phyloP scores from a whole-genome alignment of 2,797 vertebrate species.

The Eleutherodactylus coqui region DNA sequence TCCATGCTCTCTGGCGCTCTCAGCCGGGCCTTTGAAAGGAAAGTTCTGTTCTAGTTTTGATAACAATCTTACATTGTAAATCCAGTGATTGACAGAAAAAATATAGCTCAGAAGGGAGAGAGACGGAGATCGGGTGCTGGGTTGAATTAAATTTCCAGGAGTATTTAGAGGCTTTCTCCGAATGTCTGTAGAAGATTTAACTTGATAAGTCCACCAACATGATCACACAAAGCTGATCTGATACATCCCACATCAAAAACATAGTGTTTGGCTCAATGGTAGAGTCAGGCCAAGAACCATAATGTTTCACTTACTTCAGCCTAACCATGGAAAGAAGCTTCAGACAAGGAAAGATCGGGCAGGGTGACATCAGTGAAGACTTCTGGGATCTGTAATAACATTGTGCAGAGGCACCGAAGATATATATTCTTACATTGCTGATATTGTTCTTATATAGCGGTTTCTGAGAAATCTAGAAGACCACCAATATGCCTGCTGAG shows the following conservation, averaged over 20 bases:
- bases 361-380: neutral
- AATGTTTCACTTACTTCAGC: conserved; percentile 20
- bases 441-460: neutral
- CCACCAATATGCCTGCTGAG: neutral
- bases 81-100: conserved; percentile 16
- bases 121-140: neutral
- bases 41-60: conserved; percentile 49
- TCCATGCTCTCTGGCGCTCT: neutral
- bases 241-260: conserved; percentile 39
- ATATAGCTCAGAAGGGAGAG: conserved; percentile 22
- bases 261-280: conserved; percentile 20
- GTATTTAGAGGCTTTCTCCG: conserved; percentile 16
- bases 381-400: neutral
- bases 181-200: conserved; percentile 39
- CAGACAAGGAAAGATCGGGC: neutral
- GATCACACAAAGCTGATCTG: conserved; percentile 20
- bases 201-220: conserved; percentile 14
- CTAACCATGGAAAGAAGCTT: conserved; percentile 2
- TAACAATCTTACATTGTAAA: conserved; percentile 47
- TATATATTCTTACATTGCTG: neutral
- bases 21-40: neutral
- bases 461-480: neutral
- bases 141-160: conserved; percentile 27
- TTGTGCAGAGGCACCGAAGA: neutral
- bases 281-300: neutral